These are phyloP conservation scores for Nothocercus nigrocapillus DNA, from an alignment of 2,113 vertebrate genomes.

Conservation along the genomic window DNA sequence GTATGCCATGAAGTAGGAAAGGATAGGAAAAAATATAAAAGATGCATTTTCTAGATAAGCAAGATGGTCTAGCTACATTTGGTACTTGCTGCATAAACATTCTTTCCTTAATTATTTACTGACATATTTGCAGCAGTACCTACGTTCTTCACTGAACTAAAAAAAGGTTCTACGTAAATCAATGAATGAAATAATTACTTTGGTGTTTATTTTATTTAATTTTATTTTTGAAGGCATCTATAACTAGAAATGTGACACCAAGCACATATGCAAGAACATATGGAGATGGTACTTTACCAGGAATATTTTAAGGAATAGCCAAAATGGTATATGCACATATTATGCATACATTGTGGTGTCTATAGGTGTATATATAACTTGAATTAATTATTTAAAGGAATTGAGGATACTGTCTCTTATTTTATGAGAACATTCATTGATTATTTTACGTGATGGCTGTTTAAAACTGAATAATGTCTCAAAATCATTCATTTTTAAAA, in stretches of 20 bases:
- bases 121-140: neutral
- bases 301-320: slow-evolving; percentile 46
- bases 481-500: slow-evolving; percentile 53
- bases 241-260: slow-evolving; percentile 40
- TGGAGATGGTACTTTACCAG: slow-evolving; percentile 28
- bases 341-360: neutral
- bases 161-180: neutral
- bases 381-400: slow-evolving; percentile 24
- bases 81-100: neutral
- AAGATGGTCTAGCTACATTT: neutral
- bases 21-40: neutral
- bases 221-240: slow-evolving; percentile 10
- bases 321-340: neutral
- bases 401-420: neutral
- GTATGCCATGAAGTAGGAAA: neutral
- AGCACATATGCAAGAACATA: slow-evolving; percentile 26
- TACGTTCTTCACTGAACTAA: neutral
- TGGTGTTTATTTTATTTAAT: slow-evolving; percentile 45
- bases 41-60: neutral
- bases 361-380: neutral
- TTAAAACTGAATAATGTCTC: slow-evolving; percentile 6
- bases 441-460: slow-evolving; percentile 1
- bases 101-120: neutral
- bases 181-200: neutral
- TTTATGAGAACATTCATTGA: neutral